Evolutionary conservation across 1,140 invertebrate species (phyloP), one percentile per base, ranked within the genome.

Genomic region (Leucophenga varia): DNA sequence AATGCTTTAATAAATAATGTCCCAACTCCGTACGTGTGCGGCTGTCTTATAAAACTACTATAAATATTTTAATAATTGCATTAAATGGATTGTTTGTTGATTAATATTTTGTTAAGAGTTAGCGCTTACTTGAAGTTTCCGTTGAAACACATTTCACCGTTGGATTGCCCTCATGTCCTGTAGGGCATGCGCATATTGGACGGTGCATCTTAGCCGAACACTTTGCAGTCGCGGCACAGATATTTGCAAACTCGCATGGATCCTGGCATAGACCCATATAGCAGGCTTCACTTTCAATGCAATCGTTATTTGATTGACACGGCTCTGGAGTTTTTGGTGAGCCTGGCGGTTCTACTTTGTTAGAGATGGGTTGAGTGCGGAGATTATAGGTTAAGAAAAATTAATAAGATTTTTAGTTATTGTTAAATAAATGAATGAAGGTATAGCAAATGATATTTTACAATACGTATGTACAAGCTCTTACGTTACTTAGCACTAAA

Each of bases 151-250:
- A 88, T 77, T 86, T 86, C 67, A 85, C 76, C 52, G 84, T 83
- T 13, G 87, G 87, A 74, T 89, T 85, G 63, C 88, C 87, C 70
- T 89, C 85, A 64, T 85, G 85, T 63, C 83, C 84, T 55, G 82
- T 81, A 9, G 84, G 84, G 74, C 85, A 87, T 55, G 84, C 86
- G 78, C 87, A 90, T 73, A 89, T 86, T 3, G 87, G 87, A 54
- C 87, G 81, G 76, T 87, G 86, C 72, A 84, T 84, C 77, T 86
- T 82, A 31, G 83, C 84, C 57, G 85, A 81, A 68, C 87, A 89
- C 64, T 85, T 85, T 37, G 86, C 86, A 76, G 48, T 79, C 44
- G 52, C 72, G 9, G 86, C 87, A 78, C 88, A 90, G 45, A 86
- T 81, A 68, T 84, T 84, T 47, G 85, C 81, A 78, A 88, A 83